Conservation (phyloP, 1,140 invertebrate genomes). For the Metopolophium dirhodum region DNA sequence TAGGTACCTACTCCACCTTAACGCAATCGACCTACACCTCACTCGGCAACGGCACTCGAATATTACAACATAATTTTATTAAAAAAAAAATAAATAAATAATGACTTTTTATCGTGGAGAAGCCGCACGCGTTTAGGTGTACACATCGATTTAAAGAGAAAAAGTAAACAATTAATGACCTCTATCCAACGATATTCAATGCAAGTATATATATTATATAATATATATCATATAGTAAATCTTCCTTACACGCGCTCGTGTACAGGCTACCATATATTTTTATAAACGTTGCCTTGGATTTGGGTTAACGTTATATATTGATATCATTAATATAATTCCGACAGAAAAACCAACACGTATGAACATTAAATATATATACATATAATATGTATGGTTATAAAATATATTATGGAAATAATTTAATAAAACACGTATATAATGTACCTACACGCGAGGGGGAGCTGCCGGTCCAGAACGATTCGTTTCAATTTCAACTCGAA, state of each 20-base stretch:
- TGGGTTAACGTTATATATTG: constrained; percentile 27
- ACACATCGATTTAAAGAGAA: not conserved
- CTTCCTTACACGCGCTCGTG: not conserved
- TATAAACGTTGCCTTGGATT: constrained; percentile 12
- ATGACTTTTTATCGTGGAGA: not conserved
- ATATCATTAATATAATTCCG: constrained; percentile 33
- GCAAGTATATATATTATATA: not conserved
- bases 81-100: not conserved
- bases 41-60: not conserved
- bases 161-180: not conserved
- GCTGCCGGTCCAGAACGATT: not conserved
- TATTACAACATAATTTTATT: not conserved
- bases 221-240: not conserved
- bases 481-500: constrained; percentile 8
- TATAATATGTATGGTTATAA: not conserved
- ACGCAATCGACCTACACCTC: not conserved
- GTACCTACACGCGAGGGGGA: not conserved
- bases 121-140: not conserved
- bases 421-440: not conserved
- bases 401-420: constrained; percentile 27
- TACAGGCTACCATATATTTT: constrained; percentile 3
- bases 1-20: not conserved
- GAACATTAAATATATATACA: not conserved
- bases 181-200: not conserved
- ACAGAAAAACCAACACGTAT: not conserved